Percentiles rank a stretch among this genome's conserved stretches.
These are phyloP conservation scores for Girardinus metallicus DNA, from an alignment of 2,797 vertebrate species.

Conservation along the genomic window DNA sequence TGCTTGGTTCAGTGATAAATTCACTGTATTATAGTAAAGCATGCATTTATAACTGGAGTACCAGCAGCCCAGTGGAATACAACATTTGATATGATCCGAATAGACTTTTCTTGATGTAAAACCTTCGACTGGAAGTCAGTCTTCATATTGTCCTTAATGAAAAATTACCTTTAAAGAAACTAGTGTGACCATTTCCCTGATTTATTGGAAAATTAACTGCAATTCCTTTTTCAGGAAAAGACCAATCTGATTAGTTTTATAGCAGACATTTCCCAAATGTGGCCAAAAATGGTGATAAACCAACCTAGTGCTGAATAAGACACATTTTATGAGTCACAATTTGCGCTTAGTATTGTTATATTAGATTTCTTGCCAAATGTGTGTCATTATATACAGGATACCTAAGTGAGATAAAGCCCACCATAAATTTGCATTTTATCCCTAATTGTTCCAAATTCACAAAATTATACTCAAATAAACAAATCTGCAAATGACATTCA, in stretches of 20 bases:
- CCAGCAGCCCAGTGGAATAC: conserved; percentile 9
- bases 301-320: not conserved
- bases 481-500: not conserved
- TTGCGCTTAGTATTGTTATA: not conserved
- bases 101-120: conserved; percentile 1
- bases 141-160: conserved; percentile 4
- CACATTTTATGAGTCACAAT: not conserved
- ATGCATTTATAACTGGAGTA: conserved; percentile 11
- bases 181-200: not conserved
- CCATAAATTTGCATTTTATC: not conserved
- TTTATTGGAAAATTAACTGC: not conserved
- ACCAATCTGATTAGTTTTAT: not conserved
- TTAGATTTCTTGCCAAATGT: not conserved
- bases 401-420: not conserved
- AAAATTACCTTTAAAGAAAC: not conserved
- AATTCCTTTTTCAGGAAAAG: not conserved
- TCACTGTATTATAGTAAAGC: conserved; percentile 7
- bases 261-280: not conserved
- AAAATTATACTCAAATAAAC: not conserved
- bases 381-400: not conserved
- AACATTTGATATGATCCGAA: conserved; percentile 4
- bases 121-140: not conserved
- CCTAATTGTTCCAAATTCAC: not conserved
- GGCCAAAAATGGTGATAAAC: not conserved
- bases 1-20: not conserved